Conservation (phyloP, 2,888 invertebrate genomes). For the Idaea straminata region DNA sequence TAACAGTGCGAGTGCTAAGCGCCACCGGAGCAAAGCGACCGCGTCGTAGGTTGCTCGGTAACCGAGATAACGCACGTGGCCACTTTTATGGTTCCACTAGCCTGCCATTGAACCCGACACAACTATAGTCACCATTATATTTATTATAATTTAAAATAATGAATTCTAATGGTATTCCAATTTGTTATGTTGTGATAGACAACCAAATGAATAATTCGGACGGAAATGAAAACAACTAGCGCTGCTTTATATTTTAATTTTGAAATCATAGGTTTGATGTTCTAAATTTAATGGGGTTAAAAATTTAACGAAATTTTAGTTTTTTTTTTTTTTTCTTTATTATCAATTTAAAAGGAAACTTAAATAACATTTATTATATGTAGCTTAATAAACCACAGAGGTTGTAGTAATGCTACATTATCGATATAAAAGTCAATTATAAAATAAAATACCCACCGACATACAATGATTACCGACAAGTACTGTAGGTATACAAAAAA, state of each 20-base stretch:
- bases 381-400: too few species aligned
- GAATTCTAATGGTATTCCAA: background rate
- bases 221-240: background rate
- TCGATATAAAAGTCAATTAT: too few species aligned
- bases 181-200: background rate
- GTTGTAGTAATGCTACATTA: too few species aligned
- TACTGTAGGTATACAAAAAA: too few species aligned
- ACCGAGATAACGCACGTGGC: constrained; percentile 42
- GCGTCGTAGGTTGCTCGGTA: constrained; percentile 8
- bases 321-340: too few species aligned
- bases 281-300: background rate
- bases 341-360: too few species aligned
- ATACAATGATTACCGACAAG: too few species aligned
- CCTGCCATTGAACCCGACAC: constrained; percentile 33
- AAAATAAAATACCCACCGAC: too few species aligned
- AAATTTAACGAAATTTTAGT: too few species aligned
- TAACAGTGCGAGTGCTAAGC: constrained; percentile 31
- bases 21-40: constrained; percentile 22
- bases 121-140: constrained; percentile 18
- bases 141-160: background rate
- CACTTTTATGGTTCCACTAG: constrained; percentile 15
- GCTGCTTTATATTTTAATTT: background rate
- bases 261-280: background rate
- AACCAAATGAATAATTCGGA: background rate
- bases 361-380: too few species aligned